Evolutionary conservation across 2,113 vertebrate genomes (phyloP).

Genomic region (Pseudorasbora parva): DNA sequence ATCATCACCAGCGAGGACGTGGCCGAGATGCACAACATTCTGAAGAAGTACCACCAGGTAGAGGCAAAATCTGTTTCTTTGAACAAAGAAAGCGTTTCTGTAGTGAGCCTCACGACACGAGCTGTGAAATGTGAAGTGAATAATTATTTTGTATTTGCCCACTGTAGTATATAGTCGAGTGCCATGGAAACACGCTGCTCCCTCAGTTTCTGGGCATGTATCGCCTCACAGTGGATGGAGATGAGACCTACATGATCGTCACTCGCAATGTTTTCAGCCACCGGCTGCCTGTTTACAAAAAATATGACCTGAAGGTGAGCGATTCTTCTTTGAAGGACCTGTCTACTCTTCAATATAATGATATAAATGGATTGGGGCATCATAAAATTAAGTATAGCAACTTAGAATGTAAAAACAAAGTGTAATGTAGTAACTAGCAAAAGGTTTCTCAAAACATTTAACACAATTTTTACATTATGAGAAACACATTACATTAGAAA

Average conservation of each 20-base stretch:
- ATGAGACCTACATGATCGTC: conserved; percentile 98
- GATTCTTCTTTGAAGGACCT: neutral
- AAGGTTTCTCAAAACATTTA: no score
- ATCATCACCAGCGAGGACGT: conserved; percentile 96
- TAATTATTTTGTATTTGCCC: neutral
- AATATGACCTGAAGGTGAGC: conserved; percentile 94
- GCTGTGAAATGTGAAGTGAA: neutral
- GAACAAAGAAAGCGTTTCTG: neutral
- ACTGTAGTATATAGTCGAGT: conserved; percentile 94
- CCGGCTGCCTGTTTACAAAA: conserved; percentile 91
- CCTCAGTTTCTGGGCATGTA: conserved; percentile 99
- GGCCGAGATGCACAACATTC: conserved; percentile 98
- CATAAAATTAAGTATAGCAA: neutral
- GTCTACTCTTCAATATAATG: neutral
- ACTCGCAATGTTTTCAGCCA: conserved; percentile 96
- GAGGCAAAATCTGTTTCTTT: conserved; percentile 31
- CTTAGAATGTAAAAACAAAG: no score
- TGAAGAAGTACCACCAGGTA: conserved; percentile 99
- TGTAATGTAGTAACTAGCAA: no score
- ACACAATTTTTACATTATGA: no score
- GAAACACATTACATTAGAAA: no score
- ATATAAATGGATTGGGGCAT: neutral
- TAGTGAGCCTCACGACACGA: neutral
- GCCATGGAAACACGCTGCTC: conserved; percentile 93
- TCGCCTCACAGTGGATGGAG: conserved; percentile 92